A percentile compares a stretch with the other conserved stretches of the same genome.
Conservation (phyloP, 2,113 vertebrate species). For the Serilophus lunatus region DNA sequence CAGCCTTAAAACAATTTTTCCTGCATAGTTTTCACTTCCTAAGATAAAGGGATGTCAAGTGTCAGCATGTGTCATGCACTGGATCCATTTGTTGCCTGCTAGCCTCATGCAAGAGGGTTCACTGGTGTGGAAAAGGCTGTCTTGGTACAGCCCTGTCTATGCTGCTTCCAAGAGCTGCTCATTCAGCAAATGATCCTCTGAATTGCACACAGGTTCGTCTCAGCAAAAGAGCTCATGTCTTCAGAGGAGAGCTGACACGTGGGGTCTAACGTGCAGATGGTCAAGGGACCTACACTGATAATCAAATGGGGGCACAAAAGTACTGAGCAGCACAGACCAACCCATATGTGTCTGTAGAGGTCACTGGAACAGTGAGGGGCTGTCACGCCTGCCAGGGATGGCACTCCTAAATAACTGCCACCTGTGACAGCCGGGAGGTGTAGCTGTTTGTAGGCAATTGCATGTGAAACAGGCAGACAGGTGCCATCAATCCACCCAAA, state of each 20-base stretch:
- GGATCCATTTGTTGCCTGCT: not conserved
- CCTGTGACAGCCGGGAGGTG: not conserved
- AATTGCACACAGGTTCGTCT: not conserved
- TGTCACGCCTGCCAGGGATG: not conserved
- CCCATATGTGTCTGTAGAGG: not conserved
- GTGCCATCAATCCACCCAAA: not conserved
- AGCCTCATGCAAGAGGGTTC: not conserved
- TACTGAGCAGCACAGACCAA: fast-evolving
- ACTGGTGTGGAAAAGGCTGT: fast-evolving
- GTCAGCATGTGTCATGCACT: not conserved
- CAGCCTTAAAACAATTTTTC: not conserved
- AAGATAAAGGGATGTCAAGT: not conserved
- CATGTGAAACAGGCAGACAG: conserved; percentile 6
- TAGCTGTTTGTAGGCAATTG: not conserved
- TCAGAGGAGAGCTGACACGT: fast-evolving
- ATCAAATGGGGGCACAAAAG: not conserved
- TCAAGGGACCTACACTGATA: fast-evolving
- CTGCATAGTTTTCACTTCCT: not conserved
- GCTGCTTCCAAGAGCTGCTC: not conserved
- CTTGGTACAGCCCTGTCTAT: not conserved
- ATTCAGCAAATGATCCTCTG: not conserved
- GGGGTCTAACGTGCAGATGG: fast-evolving
- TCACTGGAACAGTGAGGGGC: not conserved
- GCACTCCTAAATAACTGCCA: not conserved
- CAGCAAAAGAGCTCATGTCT: fast-evolving